Base-by-base conservation (phyloP, 2,113 vertebrate genomes). In the Chaetops frenatus region DNA sequence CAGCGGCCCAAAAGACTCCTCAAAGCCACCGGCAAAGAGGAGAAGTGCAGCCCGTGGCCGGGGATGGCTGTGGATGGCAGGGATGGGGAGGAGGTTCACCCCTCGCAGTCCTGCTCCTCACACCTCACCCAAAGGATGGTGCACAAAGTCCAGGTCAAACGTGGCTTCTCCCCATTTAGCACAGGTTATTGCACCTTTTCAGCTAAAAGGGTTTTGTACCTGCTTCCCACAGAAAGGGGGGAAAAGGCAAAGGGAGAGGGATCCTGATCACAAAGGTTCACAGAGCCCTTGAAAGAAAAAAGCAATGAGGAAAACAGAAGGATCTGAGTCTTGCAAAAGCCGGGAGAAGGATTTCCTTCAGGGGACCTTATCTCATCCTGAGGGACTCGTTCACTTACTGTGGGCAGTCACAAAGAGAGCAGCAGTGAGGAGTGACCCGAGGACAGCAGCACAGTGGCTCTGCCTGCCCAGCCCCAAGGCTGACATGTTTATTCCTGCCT, bases 161-260 rank as follows among this genome's bases (percentile, higher is more conserved):
- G 0, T 31, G 69, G 48, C 27, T 47, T 27, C 33, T 35, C 61
- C 62, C 9, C 17, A 10, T 0, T 18, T 6, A 7, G 9, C 7
- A 17, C 0, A 42, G 90, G 58, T 13, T 25, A n/a, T 1, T 22
- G 53, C 58, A 25, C 19, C n/a, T 72, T 31, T 58, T 22, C 58
- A 77, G 40, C 24, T 60, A 10, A 38, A 72, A 47, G 27, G 16
- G 51, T 17, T 54, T 42, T 7, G 6, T 2, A 0, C 7, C 35
- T 6, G 1, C 24, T 79, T 65, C 44, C 71, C 35, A 31, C 28
- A 62, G 45, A 57, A 47, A 70, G 10, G 11, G 10, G 2, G 13
- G 53, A 84, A 27, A 64, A 23, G 27, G 51, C 56, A 24, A 54
- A 71, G 50, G 36, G 28, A 58, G 48, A 29, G 0, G 5, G 62